Percentiles rank a stretch among this genome's conserved stretches.
phyloP scores from a whole-genome alignment of 30 jellyfish, hydroid and myxozoan species.

The Clytia hemisphaerica region DNA sequence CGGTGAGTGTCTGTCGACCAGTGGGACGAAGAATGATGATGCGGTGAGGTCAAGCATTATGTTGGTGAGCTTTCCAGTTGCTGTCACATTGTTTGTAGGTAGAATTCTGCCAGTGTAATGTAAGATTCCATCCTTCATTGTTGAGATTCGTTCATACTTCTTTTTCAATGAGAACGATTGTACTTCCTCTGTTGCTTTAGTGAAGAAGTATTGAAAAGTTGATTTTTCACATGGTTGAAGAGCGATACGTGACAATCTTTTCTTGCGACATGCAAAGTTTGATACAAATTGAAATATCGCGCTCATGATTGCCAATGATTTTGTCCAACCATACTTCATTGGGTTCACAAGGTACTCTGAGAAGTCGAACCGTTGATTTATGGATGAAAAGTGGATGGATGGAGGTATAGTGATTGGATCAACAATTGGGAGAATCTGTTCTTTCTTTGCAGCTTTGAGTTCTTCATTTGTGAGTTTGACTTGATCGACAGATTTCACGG shows the following conservation, averaged over 20 bases:
- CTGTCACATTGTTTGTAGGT: not conserved
- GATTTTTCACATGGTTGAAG: too few species aligned
- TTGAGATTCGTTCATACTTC: not conserved
- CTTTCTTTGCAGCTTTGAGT: not conserved
- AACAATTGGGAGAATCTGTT: not conserved
- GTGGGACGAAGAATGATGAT: not conserved
- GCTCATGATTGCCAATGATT: not conserved
- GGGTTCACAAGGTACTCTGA: slow-evolving; percentile 1
- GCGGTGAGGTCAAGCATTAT: not conserved
- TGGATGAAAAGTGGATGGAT: not conserved
- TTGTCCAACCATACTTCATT: slow-evolving; percentile 1
- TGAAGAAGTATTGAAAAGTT: slow-evolving; percentile 35
- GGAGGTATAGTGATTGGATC: not conserved
- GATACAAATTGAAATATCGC: too few species aligned
- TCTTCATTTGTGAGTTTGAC: not conserved
- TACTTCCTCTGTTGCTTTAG: not conserved
- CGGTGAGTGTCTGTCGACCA: slow-evolving; percentile 3
- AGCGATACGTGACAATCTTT: too few species aligned
- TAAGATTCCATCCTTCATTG: not conserved
- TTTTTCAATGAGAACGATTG: not conserved
- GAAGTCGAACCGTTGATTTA: slow-evolving; percentile 2
- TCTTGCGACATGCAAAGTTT: too few species aligned
- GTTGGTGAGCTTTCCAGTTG: not conserved
- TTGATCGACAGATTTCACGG: not conserved
- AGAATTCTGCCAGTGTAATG: not conserved